These are phyloP conservation scores for Drosophila emarginata DNA, from an alignment of 2,888 invertebrate species.

Conservation along the genomic window DNA sequence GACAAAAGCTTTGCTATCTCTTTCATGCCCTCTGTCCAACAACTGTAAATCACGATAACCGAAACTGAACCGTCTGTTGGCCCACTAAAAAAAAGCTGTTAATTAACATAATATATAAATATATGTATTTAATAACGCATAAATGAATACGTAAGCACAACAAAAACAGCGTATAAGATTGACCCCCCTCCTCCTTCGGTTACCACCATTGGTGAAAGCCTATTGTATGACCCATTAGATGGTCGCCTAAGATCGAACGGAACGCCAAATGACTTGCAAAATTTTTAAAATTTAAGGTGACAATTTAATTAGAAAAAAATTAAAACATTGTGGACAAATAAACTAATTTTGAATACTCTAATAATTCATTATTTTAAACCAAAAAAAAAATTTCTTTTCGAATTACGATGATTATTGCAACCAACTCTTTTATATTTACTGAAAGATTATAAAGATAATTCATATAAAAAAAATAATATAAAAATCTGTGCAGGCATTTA, in stretches of 20 bases:
- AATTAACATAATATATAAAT: constrained; percentile 2
- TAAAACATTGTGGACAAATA: not conserved
- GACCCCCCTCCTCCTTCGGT: constrained; percentile 18
- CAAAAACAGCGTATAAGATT: constrained; percentile 24
- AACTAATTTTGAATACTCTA: not conserved
- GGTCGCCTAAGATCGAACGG: not conserved
- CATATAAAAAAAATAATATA: too few relatives aligned
- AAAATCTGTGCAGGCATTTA: too few relatives aligned
- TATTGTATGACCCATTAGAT: constrained; percentile 18
- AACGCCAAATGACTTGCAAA: not conserved
- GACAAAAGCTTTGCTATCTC: constrained; percentile 7
- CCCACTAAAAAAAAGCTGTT: not conserved
- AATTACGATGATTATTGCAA: too few relatives aligned
- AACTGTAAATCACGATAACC: constrained; percentile 30
- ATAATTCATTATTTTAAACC: too few relatives aligned
- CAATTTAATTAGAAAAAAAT: not conserved
- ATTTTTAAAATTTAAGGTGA: not conserved
- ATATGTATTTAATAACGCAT: constrained; percentile 35
- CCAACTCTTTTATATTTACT: too few relatives aligned
- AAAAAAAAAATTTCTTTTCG: too few relatives aligned
- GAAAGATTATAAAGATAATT: too few relatives aligned
- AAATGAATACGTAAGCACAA: constrained; percentile 38
- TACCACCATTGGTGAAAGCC: constrained; percentile 50
- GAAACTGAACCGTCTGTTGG: not conserved
- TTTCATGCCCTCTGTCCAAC: constrained; percentile 6